phyloP scores from a whole-genome alignment of 2,797 vertebrate genomes.

The Chaetodon trifasciatus region DNA sequence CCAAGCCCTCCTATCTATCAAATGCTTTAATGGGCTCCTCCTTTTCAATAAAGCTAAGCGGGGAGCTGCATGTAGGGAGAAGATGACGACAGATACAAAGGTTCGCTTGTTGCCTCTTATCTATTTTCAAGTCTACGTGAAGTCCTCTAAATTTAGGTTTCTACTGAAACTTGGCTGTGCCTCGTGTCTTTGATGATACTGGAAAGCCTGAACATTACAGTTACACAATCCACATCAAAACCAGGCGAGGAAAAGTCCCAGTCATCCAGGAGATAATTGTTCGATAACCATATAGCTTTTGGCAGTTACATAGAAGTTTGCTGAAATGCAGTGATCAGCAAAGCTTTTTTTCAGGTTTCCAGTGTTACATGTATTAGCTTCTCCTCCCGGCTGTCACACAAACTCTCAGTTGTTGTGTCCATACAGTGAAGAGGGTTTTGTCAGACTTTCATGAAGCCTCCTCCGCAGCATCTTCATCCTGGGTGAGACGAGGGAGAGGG shows the following conservation, averaged over 20 bases:
- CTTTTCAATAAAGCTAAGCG: constrained; percentile 75
- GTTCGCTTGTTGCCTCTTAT: constrained; percentile 64
- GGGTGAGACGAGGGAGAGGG: constrained; percentile 45
- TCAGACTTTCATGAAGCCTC: constrained; percentile 30
- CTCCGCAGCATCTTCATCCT: constrained; percentile 60
- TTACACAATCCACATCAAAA: constrained; percentile 39
- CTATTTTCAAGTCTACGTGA: constrained; percentile 46
- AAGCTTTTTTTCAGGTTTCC: constrained; percentile 13
- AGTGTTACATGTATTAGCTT: constrained; percentile 11
- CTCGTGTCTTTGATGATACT: constrained; percentile 38
- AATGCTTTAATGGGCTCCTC: constrained; percentile 75
- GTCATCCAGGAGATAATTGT: constrained; percentile 33
- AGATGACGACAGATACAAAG: constrained; percentile 64
- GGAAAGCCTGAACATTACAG: constrained; percentile 43
- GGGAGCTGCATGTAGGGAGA: constrained; percentile 58
- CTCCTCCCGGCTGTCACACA: constrained; percentile 28
- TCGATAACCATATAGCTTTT: constrained; percentile 19
- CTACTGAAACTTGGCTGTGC: constrained; percentile 32
- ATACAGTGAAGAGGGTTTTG: background rate
- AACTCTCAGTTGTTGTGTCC: constrained; percentile 30
- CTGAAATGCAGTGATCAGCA: constrained; percentile 33
- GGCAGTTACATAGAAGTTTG: constrained; percentile 22
- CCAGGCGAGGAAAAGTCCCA: constrained; percentile 1
- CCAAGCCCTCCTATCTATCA: constrained; percentile 66
- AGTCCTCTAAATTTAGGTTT: constrained; percentile 52